Percentiles rank a stretch among this genome's conserved stretches.
Evolutionary conservation across 2,888 invertebrate species (phyloP).

Genomic region (Calameuta filiformis): DNA sequence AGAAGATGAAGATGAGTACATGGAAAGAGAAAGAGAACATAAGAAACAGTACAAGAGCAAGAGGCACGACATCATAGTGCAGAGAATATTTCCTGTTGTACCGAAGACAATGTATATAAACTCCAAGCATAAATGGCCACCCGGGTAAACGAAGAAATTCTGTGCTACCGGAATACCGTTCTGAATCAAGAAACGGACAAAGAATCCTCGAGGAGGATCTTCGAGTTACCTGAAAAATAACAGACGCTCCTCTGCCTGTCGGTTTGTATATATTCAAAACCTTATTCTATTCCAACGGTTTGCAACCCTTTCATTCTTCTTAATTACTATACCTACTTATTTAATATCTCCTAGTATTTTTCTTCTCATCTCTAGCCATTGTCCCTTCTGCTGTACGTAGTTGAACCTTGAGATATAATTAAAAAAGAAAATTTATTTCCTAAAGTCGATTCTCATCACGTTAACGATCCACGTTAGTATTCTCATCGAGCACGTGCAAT

Average conservation of each 20-base stretch:
- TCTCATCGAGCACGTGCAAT: background rate
- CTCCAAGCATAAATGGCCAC: background rate
- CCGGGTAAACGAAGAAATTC: background rate
- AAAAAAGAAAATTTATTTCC: background rate
- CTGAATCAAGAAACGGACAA: background rate
- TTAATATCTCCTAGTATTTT: background rate
- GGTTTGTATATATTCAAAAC: background rate
- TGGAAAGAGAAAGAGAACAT: background rate
- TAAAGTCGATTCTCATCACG: background rate
- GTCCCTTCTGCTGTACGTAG: background rate
- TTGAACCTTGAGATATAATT: background rate
- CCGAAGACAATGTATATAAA: background rate
- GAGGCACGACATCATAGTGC: background rate
- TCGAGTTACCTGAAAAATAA: no score
- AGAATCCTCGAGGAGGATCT: background rate
- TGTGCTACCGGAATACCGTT: background rate
- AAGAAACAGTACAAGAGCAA: background rate
- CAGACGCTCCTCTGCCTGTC: background rate
- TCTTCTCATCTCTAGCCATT: background rate
- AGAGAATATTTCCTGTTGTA: background rate
- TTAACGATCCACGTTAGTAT: background rate
- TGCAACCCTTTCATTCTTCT: background rate
- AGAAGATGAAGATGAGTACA: constrained; percentile 4
- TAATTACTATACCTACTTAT: background rate
- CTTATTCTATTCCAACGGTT: background rate